Percentiles rank a stretch among this genome's conserved stretches.
Conservation (phyloP, 2,888 invertebrate genomes). For the Minunthozetes semirufus region DNA sequence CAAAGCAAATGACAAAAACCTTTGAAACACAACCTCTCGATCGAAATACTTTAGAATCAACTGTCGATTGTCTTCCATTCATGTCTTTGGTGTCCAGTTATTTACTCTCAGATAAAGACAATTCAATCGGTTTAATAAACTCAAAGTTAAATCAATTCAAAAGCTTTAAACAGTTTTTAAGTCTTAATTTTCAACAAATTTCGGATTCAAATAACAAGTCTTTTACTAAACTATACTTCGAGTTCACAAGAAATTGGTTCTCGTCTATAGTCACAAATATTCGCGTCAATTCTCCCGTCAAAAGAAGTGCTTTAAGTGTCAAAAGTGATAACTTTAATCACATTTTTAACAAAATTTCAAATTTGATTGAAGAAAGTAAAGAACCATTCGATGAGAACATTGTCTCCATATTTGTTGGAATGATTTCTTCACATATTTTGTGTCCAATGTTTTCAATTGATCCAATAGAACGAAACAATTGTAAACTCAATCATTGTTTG, state of each 20-base stretch:
- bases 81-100: conserved; percentile 11
- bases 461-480: conserved; percentile 67
- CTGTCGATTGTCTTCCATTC: conserved; percentile 6
- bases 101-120: neutral
- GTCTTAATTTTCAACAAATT: neutral
- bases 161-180: conserved; percentile 12
- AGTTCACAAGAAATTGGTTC: conserved; percentile 1
- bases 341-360: neutral
- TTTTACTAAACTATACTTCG: neutral
- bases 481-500: conserved; percentile 63
- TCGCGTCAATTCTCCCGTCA: neutral
- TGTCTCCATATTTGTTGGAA: conserved; percentile 52
- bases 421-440: conserved; percentile 47
- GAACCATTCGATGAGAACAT: conserved; percentile 22
- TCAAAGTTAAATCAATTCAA: neutral
- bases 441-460: conserved; percentile 63
- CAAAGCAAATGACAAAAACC: neutral
- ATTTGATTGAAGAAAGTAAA: conserved; percentile 16
- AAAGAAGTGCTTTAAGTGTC: neutral
- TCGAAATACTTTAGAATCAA: neutral
- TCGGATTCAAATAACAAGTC: neutral
- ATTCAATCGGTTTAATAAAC: conserved; percentile 10
- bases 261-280: neutral
- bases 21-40: neutral
- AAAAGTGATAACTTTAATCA: neutral